Percentiles rank a stretch among this genome's conserved stretches.
phyloP scores from a whole-genome alignment of 2,113 vertebrate species.

The Pongo pygmaeus region DNA sequence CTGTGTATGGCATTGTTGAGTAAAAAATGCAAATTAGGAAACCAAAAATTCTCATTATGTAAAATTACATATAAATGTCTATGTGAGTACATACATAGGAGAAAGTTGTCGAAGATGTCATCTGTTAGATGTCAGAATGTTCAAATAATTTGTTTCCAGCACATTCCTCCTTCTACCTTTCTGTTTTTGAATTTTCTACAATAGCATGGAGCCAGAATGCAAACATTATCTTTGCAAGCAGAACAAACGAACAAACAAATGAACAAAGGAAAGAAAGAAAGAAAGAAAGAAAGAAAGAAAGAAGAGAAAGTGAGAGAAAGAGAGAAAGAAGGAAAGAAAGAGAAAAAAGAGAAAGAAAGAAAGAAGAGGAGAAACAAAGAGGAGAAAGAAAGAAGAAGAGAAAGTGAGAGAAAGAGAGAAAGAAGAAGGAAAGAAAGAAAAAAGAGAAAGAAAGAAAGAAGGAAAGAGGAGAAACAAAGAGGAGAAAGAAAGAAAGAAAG shows the following conservation, averaged over 20 bases:
- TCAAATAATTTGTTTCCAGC: neutral
- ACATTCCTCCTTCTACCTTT: neutral
- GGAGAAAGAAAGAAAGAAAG: fast-evolving
- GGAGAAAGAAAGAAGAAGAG: too few relatives aligned
- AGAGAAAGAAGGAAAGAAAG: too few relatives aligned
- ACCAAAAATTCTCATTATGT: neutral
- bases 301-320: neutral
- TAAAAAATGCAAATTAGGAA: neutral
- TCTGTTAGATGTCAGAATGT: neutral
- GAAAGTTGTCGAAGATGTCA: neutral
- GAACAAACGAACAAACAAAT: neutral
- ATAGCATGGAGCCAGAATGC: neutral
- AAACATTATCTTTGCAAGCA: neutral
- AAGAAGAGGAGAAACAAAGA: too few relatives aligned
- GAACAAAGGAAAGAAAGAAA: neutral
- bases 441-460: too few relatives aligned
- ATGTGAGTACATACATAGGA: neutral
- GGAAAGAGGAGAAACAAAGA: too few relatives aligned
- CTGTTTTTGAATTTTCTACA: neutral
- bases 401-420: too few relatives aligned
- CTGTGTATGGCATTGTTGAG: neutral
- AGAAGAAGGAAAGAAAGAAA: too few relatives aligned
- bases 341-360: fast-evolving
- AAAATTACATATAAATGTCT: neutral
- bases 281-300: neutral